These are phyloP conservation scores for Phalanger gymnotis DNA, from an alignment of 2,797 vertebrate genomes.

Conservation along the genomic window DNA sequence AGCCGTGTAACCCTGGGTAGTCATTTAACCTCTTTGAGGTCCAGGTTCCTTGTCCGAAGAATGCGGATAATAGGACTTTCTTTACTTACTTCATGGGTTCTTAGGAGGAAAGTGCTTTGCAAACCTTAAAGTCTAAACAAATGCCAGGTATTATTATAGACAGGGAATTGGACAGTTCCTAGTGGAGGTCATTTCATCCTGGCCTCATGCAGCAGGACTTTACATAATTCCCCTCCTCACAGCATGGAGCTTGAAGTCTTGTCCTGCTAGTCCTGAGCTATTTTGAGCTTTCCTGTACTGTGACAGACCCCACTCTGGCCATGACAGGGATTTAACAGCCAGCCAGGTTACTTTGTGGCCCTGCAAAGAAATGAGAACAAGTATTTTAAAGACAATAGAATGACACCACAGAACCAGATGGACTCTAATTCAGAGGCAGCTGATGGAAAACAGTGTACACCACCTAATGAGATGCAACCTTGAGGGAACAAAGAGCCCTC, in stretches of 20 bases:
- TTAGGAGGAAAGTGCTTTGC: not conserved
- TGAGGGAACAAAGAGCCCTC: not conserved
- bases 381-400: not conserved
- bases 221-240: not conserved
- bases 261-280: not conserved
- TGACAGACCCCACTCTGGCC: slow-evolving; percentile 16
- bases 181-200: not conserved
- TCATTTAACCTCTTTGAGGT: not conserved
- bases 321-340: not conserved
- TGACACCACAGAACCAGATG: not conserved
- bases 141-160: not conserved
- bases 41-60: not conserved
- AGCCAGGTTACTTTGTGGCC: slow-evolving; percentile 32
- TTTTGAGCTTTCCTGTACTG: not conserved
- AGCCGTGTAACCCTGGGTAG: not conserved
- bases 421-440: not conserved
- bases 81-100: not conserved
- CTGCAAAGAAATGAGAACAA: slow-evolving; percentile 28
- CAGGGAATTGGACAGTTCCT: not conserved
- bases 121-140: not conserved
- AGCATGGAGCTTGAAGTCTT: not conserved
- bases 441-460: not conserved
- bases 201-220: not conserved
- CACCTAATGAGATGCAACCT: not conserved
- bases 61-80: not conserved